These are phyloP conservation scores for Griposia aprilina DNA, from an alignment of 2,888 invertebrate species.

Conservation along the genomic window DNA sequence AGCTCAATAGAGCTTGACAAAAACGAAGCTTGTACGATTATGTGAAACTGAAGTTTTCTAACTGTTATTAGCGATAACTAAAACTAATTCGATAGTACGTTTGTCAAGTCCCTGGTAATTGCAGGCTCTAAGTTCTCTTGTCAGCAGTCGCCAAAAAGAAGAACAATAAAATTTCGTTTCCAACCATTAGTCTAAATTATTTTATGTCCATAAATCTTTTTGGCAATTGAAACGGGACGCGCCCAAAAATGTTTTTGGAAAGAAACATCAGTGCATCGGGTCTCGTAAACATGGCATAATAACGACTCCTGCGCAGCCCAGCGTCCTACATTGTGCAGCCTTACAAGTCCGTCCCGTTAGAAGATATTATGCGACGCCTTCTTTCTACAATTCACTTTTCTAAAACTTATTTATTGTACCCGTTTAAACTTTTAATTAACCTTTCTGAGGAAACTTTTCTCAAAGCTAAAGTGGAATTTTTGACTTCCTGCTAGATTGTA, in stretches of 20 bases:
- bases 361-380: conserved; percentile 58
- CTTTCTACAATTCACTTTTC: conserved; percentile 46
- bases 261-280: conserved; percentile 56
- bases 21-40: not conserved
- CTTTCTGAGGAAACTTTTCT: not conserved
- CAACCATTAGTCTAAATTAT: conserved; percentile 47
- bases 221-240: conserved; percentile 62
- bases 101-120: not conserved
- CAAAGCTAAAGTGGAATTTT: not conserved
- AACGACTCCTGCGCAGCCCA: conserved; percentile 71
- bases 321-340: conserved; percentile 72
- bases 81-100: not conserved
- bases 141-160: conserved; percentile 8
- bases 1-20: not conserved
- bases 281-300: conserved; percentile 72
- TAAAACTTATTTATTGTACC: conserved; percentile 61
- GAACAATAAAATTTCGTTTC: conserved; percentile 22
- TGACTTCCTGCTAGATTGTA: not conserved
- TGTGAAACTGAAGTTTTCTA: not conserved
- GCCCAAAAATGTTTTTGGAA: conserved; percentile 57
- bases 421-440: conserved; percentile 27
- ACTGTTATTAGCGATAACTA: not conserved
- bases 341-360: conserved; percentile 76
- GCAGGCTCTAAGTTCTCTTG: conserved; percentile 21
- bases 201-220: conserved; percentile 47